Evolutionary conservation across 2,113 vertebrate species (phyloP).

Genomic region (Microcebus lehilahytsara): DNA sequence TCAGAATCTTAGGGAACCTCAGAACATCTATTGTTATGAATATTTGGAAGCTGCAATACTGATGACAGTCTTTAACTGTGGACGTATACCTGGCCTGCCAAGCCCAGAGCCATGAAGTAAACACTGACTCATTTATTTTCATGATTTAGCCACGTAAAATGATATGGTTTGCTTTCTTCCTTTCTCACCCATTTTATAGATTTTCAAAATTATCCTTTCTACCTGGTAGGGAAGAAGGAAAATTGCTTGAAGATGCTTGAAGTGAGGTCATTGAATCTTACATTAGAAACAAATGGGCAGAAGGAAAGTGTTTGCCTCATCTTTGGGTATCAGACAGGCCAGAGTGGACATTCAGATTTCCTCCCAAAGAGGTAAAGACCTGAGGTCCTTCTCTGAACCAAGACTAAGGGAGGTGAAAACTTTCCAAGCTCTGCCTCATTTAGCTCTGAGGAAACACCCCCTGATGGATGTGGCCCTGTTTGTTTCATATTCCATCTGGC

Average conservation of each 20-base stretch:
- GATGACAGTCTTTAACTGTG: neutral
- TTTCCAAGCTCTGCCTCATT: constrained; percentile 55
- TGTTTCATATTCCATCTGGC: constrained; percentile 69
- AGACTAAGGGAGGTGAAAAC: neutral
- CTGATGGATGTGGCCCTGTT: constrained; percentile 36
- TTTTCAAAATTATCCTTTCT: constrained; percentile 15
- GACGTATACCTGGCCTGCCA: neutral
- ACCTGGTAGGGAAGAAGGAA: neutral
- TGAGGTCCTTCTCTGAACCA: neutral
- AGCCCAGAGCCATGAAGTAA: neutral
- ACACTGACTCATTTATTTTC: neutral
- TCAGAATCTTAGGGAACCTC: neutral
- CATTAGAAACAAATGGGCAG: neutral
- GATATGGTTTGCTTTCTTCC: neutral
- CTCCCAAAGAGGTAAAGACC: neutral
- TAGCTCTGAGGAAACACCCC: constrained; percentile 49
- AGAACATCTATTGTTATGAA: neutral
- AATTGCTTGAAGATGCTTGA: neutral
- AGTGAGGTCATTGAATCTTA: neutral
- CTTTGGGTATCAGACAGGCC: neutral
- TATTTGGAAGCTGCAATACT: neutral
- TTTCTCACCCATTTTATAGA: neutral
- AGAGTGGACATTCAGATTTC: neutral
- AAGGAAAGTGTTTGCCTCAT: neutral
- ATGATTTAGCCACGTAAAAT: neutral